Percentiles rank a stretch among this genome's conserved stretches.
Conservation (phyloP, 2,113 vertebrate species). For the Agelaius tricolor region DNA sequence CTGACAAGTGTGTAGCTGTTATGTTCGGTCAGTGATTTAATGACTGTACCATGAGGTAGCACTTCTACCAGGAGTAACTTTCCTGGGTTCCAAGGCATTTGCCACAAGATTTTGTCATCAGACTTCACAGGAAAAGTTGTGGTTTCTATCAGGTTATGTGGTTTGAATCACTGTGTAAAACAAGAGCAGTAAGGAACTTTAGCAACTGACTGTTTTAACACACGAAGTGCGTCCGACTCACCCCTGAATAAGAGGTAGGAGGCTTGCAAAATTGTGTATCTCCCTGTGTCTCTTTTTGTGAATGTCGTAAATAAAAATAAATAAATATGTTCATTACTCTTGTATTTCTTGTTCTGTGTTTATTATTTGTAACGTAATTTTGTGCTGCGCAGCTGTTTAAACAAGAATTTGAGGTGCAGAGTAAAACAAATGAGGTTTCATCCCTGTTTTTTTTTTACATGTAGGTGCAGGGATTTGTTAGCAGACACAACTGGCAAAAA, state of each 20-base stretch:
- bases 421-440: not conserved
- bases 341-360: not conserved
- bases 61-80: not conserved
- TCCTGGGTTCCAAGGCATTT: not conserved
- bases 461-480: not conserved
- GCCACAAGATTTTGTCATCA: not conserved
- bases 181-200: not conserved
- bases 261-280: not conserved
- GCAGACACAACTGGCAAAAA: not conserved
- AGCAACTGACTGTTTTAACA: not conserved
- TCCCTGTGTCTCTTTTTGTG: not conserved
- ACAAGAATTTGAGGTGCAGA: not conserved
- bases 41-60: not conserved
- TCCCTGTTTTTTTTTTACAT: not conserved
- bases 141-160: not conserved
- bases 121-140: not conserved
- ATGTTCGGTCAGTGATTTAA: not conserved
- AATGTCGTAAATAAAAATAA: not conserved
- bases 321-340: not conserved
- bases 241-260: not conserved
- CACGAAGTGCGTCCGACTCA: not conserved
- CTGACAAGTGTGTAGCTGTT: not conserved
- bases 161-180: not conserved
- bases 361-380: not conserved
- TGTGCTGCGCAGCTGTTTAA: not conserved